Percentiles rank a stretch among this genome's conserved stretches.
Conservation (phyloP, 1,140 invertebrate genomes). For the Steinernema feltiae region DNA sequence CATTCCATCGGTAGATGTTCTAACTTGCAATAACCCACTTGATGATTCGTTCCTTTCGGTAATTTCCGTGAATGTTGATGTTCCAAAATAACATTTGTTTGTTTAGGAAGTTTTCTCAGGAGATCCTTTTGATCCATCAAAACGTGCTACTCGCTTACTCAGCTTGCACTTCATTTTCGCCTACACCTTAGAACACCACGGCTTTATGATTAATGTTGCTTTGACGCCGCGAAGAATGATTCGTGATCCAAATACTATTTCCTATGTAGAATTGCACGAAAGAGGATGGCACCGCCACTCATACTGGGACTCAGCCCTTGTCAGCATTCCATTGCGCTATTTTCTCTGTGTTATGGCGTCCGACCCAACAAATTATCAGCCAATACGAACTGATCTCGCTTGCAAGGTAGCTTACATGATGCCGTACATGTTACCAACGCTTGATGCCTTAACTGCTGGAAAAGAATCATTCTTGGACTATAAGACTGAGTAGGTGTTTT, state of each 20-base stretch:
- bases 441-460: neutral
- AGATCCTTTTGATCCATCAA: neutral
- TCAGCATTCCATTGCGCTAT: neutral
- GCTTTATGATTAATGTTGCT: neutral
- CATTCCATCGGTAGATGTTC: neutral
- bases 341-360: neutral
- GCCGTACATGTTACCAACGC: neutral
- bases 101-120: slow-evolving; percentile 5
- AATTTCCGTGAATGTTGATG: neutral
- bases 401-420: neutral
- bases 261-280: neutral
- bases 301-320: neutral
- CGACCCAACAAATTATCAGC: neutral
- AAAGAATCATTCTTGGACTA: no score
- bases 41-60: neutral
- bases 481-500: no score
- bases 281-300: neutral
- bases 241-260: neutral
- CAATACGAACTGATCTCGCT: neutral
- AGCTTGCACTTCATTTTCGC: neutral
- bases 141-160: neutral
- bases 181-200: neutral
- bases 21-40: neutral
- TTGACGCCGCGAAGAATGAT: neutral
- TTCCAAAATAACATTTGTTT: neutral